Conservation (phyloP, 2,113 vertebrate species). For the Fregata magnificens region DNA sequence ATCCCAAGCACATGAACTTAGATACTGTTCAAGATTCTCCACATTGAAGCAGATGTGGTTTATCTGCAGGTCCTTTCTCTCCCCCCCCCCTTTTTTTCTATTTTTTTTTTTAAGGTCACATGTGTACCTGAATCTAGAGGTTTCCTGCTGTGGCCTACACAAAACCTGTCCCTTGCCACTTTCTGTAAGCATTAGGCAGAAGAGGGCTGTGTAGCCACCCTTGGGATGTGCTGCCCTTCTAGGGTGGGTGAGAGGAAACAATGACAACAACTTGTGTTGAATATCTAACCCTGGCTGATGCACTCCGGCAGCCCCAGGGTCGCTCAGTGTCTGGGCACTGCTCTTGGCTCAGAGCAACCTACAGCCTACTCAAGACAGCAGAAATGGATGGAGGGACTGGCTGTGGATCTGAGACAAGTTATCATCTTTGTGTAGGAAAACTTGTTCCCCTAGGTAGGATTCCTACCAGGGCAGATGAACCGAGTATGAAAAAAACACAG, state of each 20-base stretch:
- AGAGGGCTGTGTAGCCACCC: background rate
- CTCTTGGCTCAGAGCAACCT: background rate
- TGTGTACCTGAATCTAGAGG: background rate
- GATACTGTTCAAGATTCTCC: background rate
- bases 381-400: background rate
- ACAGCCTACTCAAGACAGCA: background rate
- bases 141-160: background rate
- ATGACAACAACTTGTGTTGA: background rate
- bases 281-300: background rate
- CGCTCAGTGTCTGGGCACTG: background rate
- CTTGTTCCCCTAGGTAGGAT: background rate
- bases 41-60: background rate
- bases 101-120: background rate
- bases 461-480: background rate
- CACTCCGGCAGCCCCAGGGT: background rate
- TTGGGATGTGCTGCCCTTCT: background rate
- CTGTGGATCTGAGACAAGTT: background rate
- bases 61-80: background rate
- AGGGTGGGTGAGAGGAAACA: background rate
- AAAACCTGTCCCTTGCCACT: background rate
- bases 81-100: accelerated
- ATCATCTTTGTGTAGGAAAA: background rate
- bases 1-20: background rate
- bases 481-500: background rate
- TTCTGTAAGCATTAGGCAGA: background rate